A percentile compares a stretch with the other conserved stretches of the same genome.
Evolutionary conservation across 2,888 invertebrate genomes (phyloP).

Genomic region (Megalurothrips usitatus): DNA sequence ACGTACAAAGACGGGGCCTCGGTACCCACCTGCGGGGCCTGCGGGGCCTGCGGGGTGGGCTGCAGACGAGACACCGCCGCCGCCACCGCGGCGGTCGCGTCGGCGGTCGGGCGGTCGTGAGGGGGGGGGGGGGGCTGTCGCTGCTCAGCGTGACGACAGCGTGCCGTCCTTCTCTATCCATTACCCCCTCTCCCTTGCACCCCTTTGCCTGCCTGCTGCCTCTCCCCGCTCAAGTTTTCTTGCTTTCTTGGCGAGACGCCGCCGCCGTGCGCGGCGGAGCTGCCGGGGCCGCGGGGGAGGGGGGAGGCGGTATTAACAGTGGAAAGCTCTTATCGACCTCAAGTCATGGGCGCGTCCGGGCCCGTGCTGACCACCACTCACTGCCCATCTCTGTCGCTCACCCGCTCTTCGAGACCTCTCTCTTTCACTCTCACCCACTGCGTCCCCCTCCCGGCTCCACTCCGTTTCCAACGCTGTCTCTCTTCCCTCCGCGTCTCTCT

Average conservation of each 20-base stretch:
- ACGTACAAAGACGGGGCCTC: too few relatives aligned
- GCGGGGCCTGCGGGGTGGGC: too few relatives aligned
- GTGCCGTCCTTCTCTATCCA: not conserved
- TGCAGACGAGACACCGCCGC: too few relatives aligned
- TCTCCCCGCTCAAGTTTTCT: not conserved
- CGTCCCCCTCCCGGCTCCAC: not conserved
- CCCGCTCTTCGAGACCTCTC: not conserved
- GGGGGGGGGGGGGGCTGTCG: not conserved
- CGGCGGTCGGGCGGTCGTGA: too few relatives aligned
- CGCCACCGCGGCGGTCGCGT: too few relatives aligned
- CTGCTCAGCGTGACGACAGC: not conserved
- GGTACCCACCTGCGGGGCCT: too few relatives aligned
- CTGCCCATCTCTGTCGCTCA: not conserved
- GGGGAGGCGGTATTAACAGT: slow-evolving; percentile 4
- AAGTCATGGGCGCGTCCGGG: not conserved
- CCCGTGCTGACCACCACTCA: not conserved
- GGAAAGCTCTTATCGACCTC: slow-evolving; percentile 18
- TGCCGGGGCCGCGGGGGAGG: not conserved
- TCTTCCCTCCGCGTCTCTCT: not conserved
- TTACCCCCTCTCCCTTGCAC: not conserved
- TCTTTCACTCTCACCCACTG: not conserved
- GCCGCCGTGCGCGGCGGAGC: not conserved
- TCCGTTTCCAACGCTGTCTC: too few relatives aligned
- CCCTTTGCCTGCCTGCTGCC: not conserved
- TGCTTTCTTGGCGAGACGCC: not conserved